phyloP scores from a whole-genome alignment of 1,140 invertebrate species.

The Orchesella cincta region DNA sequence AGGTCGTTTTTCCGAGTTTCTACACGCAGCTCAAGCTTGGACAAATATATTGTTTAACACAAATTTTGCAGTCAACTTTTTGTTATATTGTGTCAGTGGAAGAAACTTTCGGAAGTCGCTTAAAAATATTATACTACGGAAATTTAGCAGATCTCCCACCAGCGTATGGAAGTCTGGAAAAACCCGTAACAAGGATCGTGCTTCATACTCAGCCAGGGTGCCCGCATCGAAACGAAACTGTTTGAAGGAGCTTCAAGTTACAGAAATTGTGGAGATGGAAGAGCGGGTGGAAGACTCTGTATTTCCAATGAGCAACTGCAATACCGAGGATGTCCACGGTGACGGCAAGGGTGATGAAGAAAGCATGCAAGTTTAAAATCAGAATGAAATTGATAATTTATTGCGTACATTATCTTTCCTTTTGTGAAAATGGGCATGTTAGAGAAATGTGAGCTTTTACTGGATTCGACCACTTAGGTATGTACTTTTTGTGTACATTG shows the following conservation, averaged over 20 bases:
- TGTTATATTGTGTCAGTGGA: constrained; percentile 79
- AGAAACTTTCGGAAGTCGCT: constrained; percentile 74
- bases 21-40: constrained; percentile 59
- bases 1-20: constrained; percentile 37
- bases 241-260: neutral
- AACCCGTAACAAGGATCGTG: neutral
- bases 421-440: neutral
- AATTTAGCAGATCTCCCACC: neutral
- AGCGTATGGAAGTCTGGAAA: neutral
- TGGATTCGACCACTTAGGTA: neutral
- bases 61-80: constrained; percentile 83
- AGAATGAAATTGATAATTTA: neutral
- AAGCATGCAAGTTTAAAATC: neutral
- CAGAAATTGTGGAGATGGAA: neutral
- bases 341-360: neutral
- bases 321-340: neutral
- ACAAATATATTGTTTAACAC: constrained; percentile 71
- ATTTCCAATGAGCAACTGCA: neutral
- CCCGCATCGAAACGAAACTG: neutral
- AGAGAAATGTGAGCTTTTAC: neutral
- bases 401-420: neutral
- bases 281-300: neutral
- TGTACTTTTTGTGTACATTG: too few species aligned
- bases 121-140: constrained; percentile 25
- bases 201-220: neutral